A percentile compares a stretch with the other conserved stretches of the same genome.
These are phyloP conservation scores for Poeciliopsis occidentalis DNA, from an alignment of 2,113 vertebrate species.

Conservation along the genomic window DNA sequence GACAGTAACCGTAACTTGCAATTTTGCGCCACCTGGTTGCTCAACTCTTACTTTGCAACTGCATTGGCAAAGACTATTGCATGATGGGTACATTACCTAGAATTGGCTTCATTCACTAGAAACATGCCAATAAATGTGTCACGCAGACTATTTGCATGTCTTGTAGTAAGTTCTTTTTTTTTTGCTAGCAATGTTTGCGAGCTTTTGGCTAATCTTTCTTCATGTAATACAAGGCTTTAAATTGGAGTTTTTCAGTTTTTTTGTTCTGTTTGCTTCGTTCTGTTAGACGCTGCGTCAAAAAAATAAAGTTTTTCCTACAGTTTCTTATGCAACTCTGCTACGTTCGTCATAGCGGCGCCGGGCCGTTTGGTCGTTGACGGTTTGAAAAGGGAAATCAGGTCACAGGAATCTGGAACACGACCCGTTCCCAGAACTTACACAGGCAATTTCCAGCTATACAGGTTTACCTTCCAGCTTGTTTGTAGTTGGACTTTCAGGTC, in stretches of 20 bases:
- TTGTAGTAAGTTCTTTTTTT: not conserved
- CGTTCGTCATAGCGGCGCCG: constrained; percentile 22
- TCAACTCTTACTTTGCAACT: not conserved
- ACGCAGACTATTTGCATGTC: not conserved
- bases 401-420: constrained; percentile 58
- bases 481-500: constrained; percentile 63
- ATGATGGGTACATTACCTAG: not conserved
- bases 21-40: not conserved
- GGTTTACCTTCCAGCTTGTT: constrained; percentile 60
- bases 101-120: not conserved
- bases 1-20: too few species aligned
- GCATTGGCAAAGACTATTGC: not conserved
- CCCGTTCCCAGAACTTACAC: constrained; percentile 52
- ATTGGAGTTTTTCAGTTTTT: not conserved
- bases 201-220: not conserved
- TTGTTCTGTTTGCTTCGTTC: not conserved
- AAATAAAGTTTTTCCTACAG: not conserved
- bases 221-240: not conserved
- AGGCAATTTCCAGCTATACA: constrained; percentile 49
- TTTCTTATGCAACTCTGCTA: constrained; percentile 1
- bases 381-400: constrained; percentile 57
- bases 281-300: not conserved
- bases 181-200: not conserved
- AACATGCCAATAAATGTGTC: not conserved
- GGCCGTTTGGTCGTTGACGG: constrained; percentile 49